phyloP scores from a whole-genome alignment of 2,888 invertebrate genomes.

The Hermaeophaga mercurialis region DNA sequence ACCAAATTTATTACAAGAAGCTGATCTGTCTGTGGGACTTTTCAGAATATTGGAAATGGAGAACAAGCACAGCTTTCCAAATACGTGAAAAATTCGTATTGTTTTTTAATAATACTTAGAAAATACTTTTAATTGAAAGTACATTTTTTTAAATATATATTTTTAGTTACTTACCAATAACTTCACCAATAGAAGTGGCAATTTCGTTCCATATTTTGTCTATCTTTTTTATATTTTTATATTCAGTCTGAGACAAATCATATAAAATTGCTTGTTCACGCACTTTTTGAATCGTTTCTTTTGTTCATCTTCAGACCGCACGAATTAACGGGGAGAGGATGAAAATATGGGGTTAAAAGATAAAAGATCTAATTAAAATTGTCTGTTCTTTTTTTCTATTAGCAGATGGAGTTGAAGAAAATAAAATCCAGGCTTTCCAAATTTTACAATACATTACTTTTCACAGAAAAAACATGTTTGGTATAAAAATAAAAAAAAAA shows the following conservation, averaged over 20 bases:
- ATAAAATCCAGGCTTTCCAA: too few relatives aligned
- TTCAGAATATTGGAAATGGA: constrained; percentile 15
- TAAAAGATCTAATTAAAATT: too few relatives aligned
- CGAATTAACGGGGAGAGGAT: constrained; percentile 5
- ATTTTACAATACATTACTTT: too few relatives aligned
- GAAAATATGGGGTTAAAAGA: too few relatives aligned
- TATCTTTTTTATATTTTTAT: constrained; percentile 20
- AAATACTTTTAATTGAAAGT: too few relatives aligned
- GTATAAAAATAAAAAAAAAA: too few relatives aligned
- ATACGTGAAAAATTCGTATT: constrained; percentile 25
- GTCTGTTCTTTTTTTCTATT: too few relatives aligned
- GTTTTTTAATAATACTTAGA: constrained; percentile 18
- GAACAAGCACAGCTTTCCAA: constrained; percentile 8
- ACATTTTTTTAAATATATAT: constrained; percentile 2
- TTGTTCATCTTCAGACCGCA: background rate
- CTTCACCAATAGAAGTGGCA: background rate
- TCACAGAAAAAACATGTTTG: too few relatives aligned
- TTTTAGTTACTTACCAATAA: constrained; percentile 12
- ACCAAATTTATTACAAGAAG: constrained; percentile 2
- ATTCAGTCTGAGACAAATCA: constrained; percentile 14
- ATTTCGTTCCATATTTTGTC: constrained; percentile 25
- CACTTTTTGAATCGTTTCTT: constrained; percentile 5
- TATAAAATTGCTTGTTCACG: background rate
- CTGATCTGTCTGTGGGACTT: constrained; percentile 3
- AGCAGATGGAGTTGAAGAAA: too few relatives aligned